Conservation (phyloP, 2,888 invertebrate genomes). For the Mythimna lalbum region DNA sequence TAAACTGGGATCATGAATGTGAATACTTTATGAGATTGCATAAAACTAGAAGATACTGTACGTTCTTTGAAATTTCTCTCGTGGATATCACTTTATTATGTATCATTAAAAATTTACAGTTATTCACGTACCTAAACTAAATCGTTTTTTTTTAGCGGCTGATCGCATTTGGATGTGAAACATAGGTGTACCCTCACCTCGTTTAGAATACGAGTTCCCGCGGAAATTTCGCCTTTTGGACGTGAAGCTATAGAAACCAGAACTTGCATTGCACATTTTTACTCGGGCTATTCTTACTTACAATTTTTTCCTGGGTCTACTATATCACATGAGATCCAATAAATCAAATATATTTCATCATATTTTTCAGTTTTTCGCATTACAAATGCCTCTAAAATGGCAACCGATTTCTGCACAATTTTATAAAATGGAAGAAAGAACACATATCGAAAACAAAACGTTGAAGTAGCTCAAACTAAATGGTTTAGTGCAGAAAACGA, state of each 20-base stretch:
- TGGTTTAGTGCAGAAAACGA: slow-evolving; percentile 29
- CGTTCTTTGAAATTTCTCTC: background rate
- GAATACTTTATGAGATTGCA: slow-evolving; percentile 10
- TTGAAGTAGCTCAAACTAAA: slow-evolving; percentile 14
- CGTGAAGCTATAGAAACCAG: too few species aligned
- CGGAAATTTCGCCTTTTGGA: too few species aligned
- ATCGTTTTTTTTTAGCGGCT: background rate
- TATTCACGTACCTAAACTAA: background rate
- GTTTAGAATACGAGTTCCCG: too few species aligned
- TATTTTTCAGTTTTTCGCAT: too few species aligned
- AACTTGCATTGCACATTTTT: too few species aligned
- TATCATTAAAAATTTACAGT: background rate
- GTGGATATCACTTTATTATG: background rate
- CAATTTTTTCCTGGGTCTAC: too few species aligned
- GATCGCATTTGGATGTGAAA: background rate
- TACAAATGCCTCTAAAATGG: too few species aligned
- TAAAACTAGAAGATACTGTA: slow-evolving; percentile 22
- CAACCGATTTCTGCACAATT: background rate
- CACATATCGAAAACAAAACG: slow-evolving; percentile 9
- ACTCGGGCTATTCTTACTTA: too few species aligned
- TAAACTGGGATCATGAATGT: slow-evolving; percentile 38
- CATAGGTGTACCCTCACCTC: too few species aligned
- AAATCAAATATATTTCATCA: too few species aligned
- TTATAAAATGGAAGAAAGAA: background rate
- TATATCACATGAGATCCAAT: too few species aligned